phyloP scores from a whole-genome alignment of 1,140 invertebrate genomes.

The Phthorimaea operculella region DNA sequence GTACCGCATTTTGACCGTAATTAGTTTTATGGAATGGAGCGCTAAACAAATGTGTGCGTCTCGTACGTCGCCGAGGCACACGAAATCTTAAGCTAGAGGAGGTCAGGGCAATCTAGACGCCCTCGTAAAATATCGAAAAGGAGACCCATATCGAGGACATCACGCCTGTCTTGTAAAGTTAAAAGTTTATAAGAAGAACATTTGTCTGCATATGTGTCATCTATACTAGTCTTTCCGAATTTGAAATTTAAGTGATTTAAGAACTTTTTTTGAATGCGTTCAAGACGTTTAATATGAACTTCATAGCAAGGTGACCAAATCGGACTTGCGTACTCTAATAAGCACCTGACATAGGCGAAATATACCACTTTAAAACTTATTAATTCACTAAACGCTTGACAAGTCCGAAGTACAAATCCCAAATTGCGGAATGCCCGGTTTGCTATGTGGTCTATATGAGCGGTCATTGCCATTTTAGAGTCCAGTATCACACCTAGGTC shows the following conservation, averaged over 20 bases:
- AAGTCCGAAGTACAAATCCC: neutral
- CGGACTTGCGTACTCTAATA: neutral
- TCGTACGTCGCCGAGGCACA: neutral
- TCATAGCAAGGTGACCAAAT: slow-evolving; percentile 2
- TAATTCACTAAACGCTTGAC: neutral
- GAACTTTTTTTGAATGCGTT: slow-evolving; percentile 5
- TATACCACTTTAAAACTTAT: neutral
- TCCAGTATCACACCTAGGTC: slow-evolving; percentile 1
- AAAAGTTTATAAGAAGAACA: neutral
- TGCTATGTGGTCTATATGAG: neutral
- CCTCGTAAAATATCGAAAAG: neutral
- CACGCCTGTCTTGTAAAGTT: neutral
- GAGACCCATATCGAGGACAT: neutral
- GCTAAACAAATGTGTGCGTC: neutral
- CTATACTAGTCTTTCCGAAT: neutral
- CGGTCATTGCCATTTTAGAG: neutral
- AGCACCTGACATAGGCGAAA: neutral
- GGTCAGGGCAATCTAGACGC: neutral
- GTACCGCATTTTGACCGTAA: neutral
- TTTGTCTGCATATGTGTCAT: neutral
- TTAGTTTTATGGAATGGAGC: neutral
- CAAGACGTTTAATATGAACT: neutral
- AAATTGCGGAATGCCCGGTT: neutral
- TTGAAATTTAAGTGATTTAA: slow-evolving; percentile 2
- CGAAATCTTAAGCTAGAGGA: neutral